Conservation (phyloP, 23 tunicate species). For the Oikopleura dioica region DNA sequence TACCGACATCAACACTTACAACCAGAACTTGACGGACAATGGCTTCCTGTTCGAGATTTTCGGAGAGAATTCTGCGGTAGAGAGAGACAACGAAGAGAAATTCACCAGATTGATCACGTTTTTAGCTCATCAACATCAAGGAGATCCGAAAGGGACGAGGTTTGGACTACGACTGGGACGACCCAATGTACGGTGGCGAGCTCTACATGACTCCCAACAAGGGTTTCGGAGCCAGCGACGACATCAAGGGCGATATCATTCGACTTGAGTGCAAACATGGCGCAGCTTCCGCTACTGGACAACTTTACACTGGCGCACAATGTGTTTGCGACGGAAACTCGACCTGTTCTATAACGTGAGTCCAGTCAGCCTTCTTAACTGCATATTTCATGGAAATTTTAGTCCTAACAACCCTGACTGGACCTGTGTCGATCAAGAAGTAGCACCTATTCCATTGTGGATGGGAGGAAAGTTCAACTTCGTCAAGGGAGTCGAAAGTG, state of each 20-base stretch:
- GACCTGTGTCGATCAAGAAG: not conserved
- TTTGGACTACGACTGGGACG: too few species aligned
- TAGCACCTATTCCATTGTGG: not conserved
- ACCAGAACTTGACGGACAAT: not conserved
- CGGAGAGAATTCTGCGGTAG: too few species aligned
- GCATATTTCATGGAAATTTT: too few species aligned
- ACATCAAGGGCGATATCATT: constrained; percentile 8
- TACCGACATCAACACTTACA: not conserved
- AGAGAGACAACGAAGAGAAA: too few species aligned
- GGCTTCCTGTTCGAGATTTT: not conserved
- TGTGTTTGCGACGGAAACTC: not conserved
- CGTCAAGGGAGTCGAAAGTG: not conserved
- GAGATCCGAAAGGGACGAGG: not conserved
- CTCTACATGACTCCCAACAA: too few species aligned
- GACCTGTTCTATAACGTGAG: not conserved
- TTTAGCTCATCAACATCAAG: not conserved
- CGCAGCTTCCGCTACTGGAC: not conserved
- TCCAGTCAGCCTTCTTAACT: too few species aligned
- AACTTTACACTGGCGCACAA: not conserved
- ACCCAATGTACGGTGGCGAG: too few species aligned
- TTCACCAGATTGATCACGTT: too few species aligned
- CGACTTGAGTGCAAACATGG: not conserved
- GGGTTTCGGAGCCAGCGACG: too few species aligned
- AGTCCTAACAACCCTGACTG: not conserved
- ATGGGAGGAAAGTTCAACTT: not conserved